Evolutionary conservation across 1,140 invertebrate species (phyloP).

Genomic region (Wasmannia auropunctata): DNA sequence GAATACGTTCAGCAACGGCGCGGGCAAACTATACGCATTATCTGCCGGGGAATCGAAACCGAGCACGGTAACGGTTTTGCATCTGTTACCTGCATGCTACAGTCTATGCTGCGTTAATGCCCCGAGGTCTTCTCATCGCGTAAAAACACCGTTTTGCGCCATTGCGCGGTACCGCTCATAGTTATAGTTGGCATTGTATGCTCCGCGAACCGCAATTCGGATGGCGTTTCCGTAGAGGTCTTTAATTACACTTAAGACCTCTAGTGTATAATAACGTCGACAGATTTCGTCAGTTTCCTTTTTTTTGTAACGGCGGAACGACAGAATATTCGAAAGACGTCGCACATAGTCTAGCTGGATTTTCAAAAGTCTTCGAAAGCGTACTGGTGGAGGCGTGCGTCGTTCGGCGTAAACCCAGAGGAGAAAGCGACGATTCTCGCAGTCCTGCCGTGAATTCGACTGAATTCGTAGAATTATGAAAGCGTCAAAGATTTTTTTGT

Average conservation of each 20-base stretch:
- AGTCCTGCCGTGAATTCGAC: constrained; percentile 28
- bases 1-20: constrained; percentile 39
- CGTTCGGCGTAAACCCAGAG: constrained; percentile 37
- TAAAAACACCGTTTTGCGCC: constrained; percentile 42
- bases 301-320: neutral
- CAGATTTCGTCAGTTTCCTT: neutral
- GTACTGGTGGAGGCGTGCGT: neutral
- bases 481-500: constrained; percentile 27
- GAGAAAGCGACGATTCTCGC: constrained; percentile 49
- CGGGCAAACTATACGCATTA: constrained; percentile 48
- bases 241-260: neutral
- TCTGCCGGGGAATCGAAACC: constrained; percentile 36
- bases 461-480: constrained; percentile 48
- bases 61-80: constrained; percentile 58
- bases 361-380: constrained; percentile 33
- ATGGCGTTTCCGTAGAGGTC: neutral
- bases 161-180: neutral
- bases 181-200: neutral
- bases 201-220: neutral
- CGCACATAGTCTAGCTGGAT: neutral
- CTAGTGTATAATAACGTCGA: neutral
- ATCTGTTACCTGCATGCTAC: constrained; percentile 52
- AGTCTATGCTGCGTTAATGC: constrained; percentile 39
- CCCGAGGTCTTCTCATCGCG: constrained; percentile 1
- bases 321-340: neutral